A percentile compares a stretch with the other conserved stretches of the same genome.
Evolutionary conservation across 2,888 invertebrate genomes (phyloP).

Genomic region (Nebria brevicollis): DNA sequence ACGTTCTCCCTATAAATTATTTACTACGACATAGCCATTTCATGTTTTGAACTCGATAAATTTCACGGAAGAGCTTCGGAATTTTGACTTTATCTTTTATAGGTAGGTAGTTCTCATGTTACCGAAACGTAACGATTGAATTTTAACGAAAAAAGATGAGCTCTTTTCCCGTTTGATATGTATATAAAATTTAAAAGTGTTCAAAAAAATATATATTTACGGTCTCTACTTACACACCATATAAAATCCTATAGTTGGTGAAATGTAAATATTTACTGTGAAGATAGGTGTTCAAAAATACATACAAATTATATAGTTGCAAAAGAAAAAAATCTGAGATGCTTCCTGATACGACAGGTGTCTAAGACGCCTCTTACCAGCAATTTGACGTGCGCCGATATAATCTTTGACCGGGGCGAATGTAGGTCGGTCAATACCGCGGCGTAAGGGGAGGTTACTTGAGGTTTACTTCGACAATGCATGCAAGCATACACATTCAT

Average conservation of each 20-base stretch:
- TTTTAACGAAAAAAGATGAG: background rate
- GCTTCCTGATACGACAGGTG: background rate
- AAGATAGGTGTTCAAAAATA: background rate
- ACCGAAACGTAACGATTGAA: background rate
- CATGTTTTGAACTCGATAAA: background rate
- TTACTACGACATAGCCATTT: background rate
- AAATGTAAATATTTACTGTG: too few relatives aligned
- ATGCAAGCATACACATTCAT: background rate
- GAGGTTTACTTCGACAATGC: background rate
- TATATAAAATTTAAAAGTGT: background rate
- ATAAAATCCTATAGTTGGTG: too few relatives aligned
- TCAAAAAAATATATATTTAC: background rate
- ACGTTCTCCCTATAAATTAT: background rate
- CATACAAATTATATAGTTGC: background rate
- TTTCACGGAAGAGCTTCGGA: background rate
- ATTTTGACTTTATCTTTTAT: background rate
- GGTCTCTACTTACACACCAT: too few relatives aligned
- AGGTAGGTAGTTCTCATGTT: background rate
- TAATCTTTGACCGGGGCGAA: background rate
- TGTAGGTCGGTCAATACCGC: background rate
- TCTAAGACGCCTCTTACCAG: background rate
- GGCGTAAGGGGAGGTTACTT: background rate
- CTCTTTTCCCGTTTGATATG: background rate
- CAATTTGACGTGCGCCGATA: background rate
- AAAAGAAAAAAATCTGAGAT: background rate